Evolutionary conservation across 2,888 invertebrate genomes (phyloP).

Genomic region (Limulus polyphemus): DNA sequence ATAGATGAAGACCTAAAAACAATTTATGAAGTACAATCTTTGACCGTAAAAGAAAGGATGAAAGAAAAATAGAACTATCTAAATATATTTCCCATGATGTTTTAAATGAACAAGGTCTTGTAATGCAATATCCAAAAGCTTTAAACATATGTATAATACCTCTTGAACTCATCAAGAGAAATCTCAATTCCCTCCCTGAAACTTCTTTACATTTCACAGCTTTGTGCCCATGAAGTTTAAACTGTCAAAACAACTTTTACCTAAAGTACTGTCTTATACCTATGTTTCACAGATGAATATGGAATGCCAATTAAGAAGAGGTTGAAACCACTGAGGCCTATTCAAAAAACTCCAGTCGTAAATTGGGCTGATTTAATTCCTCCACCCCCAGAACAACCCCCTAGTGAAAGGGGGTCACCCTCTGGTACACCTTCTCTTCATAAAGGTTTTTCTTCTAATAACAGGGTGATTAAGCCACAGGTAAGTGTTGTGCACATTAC

Average conservation of each 20-base stretch:
- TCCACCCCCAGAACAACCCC: slow-evolving; percentile 39
- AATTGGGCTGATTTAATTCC: slow-evolving; percentile 36
- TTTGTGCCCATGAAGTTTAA: too few species aligned
- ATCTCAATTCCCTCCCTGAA: too few species aligned
- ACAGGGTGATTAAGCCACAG: neutral
- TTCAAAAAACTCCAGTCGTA: slow-evolving; percentile 32
- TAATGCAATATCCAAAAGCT: too few species aligned
- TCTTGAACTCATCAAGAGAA: too few species aligned
- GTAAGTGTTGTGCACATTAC: neutral
- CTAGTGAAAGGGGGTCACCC: slow-evolving; percentile 34
- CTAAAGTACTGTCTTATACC: neutral
- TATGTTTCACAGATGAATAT: slow-evolving; percentile 27
- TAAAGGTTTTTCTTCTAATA: slow-evolving; percentile 21
- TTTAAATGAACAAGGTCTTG: too few species aligned
- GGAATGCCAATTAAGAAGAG: slow-evolving; percentile 25
- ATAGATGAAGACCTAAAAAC: too few species aligned
- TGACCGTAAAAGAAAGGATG: too few species aligned
- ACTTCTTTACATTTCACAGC: too few species aligned
- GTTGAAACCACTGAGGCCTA: slow-evolving; percentile 13
- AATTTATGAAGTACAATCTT: too few species aligned
- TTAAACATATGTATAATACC: too few species aligned
- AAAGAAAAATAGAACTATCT: too few species aligned
- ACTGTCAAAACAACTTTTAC: neutral
- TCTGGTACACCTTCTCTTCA: slow-evolving; percentile 26
- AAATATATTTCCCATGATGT: too few species aligned